Percentiles rank a stretch among this genome's conserved stretches.
These are phyloP conservation scores for Venusia cambrica DNA, from an alignment of 2,888 invertebrate genomes.

Conservation along the genomic window DNA sequence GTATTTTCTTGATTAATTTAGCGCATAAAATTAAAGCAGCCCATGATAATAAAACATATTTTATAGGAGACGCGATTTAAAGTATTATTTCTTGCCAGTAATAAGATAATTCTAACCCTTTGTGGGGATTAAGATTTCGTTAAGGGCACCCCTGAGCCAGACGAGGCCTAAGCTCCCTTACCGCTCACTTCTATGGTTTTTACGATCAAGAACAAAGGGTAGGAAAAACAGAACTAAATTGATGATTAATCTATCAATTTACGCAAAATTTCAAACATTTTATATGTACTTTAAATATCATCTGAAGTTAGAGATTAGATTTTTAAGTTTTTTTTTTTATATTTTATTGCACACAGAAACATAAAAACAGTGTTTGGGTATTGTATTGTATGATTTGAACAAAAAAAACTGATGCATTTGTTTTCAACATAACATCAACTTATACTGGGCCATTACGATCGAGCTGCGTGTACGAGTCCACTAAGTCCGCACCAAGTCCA, in stretches of 20 bases:
- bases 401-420: too few relatives aligned
- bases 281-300: too few relatives aligned
- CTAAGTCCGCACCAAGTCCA: too few relatives aligned
- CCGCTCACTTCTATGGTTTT: slow-evolving; percentile 70
- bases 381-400: too few relatives aligned
- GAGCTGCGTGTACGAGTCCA: too few relatives aligned
- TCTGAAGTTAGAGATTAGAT: too few relatives aligned
- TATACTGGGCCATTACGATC: too few relatives aligned
- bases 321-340: too few relatives aligned
- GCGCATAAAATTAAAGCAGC: slow-evolving; percentile 2
- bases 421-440: too few relatives aligned
- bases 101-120: slow-evolving; percentile 80
- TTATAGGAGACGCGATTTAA: slow-evolving; percentile 62
- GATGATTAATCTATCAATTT: slow-evolving; percentile 15
- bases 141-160: slow-evolving; percentile 73
- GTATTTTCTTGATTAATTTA: too few relatives aligned
- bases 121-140: slow-evolving; percentile 80
- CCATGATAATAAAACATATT: slow-evolving; percentile 41
- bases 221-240: slow-evolving; percentile 21
- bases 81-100: slow-evolving; percentile 75
- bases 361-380: too few relatives aligned
- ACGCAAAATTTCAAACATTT: slow-evolving; percentile 4
- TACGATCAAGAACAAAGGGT: slow-evolving; percentile 54
- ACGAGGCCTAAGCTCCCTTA: slow-evolving; percentile 60
- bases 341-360: too few relatives aligned